These are phyloP conservation scores for Calephelis nemesis DNA, from an alignment of 1,140 invertebrate species.

Conservation along the genomic window DNA sequence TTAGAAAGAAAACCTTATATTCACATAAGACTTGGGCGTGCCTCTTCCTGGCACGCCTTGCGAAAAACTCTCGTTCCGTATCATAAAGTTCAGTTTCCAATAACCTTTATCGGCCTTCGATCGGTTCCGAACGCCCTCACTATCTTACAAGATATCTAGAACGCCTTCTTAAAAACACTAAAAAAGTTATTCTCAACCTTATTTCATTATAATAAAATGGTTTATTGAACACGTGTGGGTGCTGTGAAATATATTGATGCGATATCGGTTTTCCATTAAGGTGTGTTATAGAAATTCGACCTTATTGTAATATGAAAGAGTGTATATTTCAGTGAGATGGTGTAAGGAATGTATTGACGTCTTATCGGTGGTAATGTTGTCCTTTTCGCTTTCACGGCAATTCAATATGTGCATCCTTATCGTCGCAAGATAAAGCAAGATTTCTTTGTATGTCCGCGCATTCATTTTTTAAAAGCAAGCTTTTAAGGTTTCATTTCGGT, in stretches of 20 bases:
- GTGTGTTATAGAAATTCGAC: conserved; percentile 35
- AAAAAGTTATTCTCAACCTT: conserved; percentile 43
- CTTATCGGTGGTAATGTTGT: conserved; percentile 70
- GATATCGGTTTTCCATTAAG: conserved; percentile 77
- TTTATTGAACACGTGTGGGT: conserved; percentile 31
- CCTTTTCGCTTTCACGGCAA: conserved; percentile 53
- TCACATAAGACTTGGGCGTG: conserved; percentile 71
- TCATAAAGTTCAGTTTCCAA: conserved; percentile 72
- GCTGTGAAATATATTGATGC: conserved; percentile 73
- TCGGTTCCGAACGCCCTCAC: conserved; percentile 72
- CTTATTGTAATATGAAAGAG: conserved; percentile 31
- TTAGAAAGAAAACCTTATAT: conserved; percentile 46
- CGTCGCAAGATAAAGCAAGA: conserved; percentile 65
- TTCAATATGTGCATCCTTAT: conserved; percentile 60
- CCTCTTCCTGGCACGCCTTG: conserved; percentile 55
- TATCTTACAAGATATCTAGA: conserved; percentile 76
- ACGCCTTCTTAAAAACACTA: conserved; percentile 69
- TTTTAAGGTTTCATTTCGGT: conserved; percentile 34
- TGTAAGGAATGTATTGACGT: conserved; percentile 75
- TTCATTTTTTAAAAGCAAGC: conserved; percentile 59
- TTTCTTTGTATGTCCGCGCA: conserved; percentile 69
- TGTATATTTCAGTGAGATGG: conserved; percentile 40
- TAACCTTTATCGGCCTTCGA: conserved; percentile 68
- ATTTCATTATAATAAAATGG: conserved; percentile 34
- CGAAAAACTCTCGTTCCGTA: conserved; percentile 49